A percentile compares a stretch with the other conserved stretches of the same genome.
These are phyloP conservation scores for Leptobrachium ailaonicum DNA, from an alignment of 2,113 vertebrate species.

Conservation along the genomic window DNA sequence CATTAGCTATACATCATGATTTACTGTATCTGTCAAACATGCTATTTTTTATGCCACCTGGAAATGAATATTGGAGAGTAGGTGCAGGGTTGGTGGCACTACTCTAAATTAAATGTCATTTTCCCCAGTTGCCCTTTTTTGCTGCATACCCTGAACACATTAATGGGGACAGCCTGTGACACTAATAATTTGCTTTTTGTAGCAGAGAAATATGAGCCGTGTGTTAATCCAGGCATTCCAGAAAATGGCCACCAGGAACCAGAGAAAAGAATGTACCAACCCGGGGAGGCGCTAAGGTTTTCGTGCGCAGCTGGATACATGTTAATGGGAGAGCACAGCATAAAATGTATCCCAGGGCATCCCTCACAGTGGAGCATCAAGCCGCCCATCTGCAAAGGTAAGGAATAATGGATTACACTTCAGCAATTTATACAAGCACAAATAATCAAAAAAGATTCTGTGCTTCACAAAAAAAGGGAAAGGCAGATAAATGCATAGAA, in stretches of 20 bases:
- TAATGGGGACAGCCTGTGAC: not conserved
- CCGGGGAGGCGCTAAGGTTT: conserved; percentile 80
- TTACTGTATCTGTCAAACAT: too few species aligned
- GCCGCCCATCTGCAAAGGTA: conserved; percentile 86
- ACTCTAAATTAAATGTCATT: too few species aligned
- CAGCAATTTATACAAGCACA: too few species aligned
- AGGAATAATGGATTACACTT: too few species aligned
- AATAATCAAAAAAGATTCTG: too few species aligned
- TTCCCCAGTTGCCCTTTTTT: too few species aligned
- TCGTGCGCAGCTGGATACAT: conserved; percentile 79
- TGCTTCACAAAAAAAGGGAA: too few species aligned
- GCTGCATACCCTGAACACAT: not conserved
- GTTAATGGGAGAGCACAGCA: conserved; percentile 79
- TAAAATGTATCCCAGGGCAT: conserved; percentile 86
- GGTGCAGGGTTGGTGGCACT: too few species aligned
- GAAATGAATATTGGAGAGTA: too few species aligned
- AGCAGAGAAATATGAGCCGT: conserved; percentile 85
- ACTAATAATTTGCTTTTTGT: conserved; percentile 24
- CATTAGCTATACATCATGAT: too few species aligned
- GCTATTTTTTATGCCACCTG: too few species aligned
- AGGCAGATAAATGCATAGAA: too few species aligned
- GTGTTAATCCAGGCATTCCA: conserved; percentile 80
- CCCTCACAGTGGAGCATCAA: conserved; percentile 88
- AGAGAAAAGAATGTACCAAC: conserved; percentile 76
- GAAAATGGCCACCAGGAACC: conserved; percentile 78